Conservation (phyloP, 2,797 vertebrate species). For the Acropternis orthonyx region DNA sequence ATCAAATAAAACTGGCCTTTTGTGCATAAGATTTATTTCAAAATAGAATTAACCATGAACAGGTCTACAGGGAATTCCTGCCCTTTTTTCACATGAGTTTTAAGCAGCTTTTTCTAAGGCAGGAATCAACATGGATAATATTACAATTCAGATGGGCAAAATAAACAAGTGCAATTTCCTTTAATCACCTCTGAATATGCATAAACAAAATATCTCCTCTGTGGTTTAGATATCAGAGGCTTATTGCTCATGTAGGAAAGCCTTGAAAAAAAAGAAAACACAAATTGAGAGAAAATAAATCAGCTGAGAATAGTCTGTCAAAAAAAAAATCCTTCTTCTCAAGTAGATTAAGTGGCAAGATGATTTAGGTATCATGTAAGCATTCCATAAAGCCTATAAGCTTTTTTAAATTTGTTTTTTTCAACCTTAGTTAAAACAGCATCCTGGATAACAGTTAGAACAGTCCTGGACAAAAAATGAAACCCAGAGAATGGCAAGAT, state of each 20-base stretch:
- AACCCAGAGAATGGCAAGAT: background rate
- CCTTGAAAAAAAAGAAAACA: background rate
- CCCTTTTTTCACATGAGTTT: conserved; percentile 16
- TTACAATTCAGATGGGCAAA: conserved; percentile 57
- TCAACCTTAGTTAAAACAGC: background rate
- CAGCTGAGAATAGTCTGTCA: background rate
- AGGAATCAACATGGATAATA: conserved; percentile 39
- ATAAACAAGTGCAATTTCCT: conserved; percentile 47
- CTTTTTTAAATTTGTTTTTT: background rate
- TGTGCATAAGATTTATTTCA: conserved; percentile 50
- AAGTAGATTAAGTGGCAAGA: background rate
- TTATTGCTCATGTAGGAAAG: background rate
- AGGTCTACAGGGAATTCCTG: conserved; percentile 49
- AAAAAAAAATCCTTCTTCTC: background rate
- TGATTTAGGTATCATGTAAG: background rate
- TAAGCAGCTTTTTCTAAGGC: conserved; percentile 35
- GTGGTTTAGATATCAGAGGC: conserved; percentile 21
- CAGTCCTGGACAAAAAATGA: background rate
- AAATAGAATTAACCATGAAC: conserved; percentile 52
- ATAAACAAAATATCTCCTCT: conserved; percentile 45
- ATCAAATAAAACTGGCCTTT: conserved; percentile 47
- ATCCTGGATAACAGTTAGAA: background rate
- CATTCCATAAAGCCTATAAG: background rate
- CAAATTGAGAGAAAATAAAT: background rate
- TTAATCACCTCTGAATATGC: conserved; percentile 67